Evolutionary conservation across 2,888 invertebrate genomes (phyloP).

Genomic region (Achlya flavicornis): DNA sequence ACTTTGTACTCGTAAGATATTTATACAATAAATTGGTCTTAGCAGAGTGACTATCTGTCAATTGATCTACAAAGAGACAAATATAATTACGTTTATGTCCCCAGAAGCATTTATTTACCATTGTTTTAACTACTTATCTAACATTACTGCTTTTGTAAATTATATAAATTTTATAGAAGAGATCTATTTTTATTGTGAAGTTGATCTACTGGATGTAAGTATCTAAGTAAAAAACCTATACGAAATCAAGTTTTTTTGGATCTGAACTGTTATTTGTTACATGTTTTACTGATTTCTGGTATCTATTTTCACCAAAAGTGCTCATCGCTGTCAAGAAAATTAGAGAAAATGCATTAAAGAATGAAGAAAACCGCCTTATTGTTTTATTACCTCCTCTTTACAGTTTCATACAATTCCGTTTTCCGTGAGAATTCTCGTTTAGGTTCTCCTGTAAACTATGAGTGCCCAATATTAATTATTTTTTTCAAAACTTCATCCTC

Average conservation of each 20-base stretch:
- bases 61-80: conserved; percentile 76
- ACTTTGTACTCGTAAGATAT: conserved; percentile 80
- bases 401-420: too few species aligned
- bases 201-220: conserved; percentile 74
- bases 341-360: conserved; percentile 85
- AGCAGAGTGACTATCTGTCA: conserved; percentile 80
- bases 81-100: conserved; percentile 73
- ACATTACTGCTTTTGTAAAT: conserved; percentile 80
- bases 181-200: conserved; percentile 84
- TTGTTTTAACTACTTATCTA: conserved; percentile 67
- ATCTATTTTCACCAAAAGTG: conserved; percentile 88
- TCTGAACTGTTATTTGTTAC: conserved; percentile 76
- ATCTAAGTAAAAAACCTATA: conserved; percentile 54
- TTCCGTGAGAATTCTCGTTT: too few species aligned
- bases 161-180: conserved; percentile 84
- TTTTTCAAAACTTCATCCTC: too few species aligned
- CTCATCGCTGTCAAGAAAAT: conserved; percentile 87
- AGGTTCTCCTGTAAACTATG: too few species aligned
- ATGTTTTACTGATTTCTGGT: conserved; percentile 79
- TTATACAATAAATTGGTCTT: conserved; percentile 79
- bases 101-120: conserved; percentile 80
- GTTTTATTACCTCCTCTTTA: conserved; percentile 47
- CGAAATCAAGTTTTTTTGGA: conserved; percentile 70
- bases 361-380: conserved; percentile 72
- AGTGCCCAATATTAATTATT: too few species aligned